Conservation (phyloP, 2,888 invertebrate genomes). For the Teleiodes luculella region DNA sequence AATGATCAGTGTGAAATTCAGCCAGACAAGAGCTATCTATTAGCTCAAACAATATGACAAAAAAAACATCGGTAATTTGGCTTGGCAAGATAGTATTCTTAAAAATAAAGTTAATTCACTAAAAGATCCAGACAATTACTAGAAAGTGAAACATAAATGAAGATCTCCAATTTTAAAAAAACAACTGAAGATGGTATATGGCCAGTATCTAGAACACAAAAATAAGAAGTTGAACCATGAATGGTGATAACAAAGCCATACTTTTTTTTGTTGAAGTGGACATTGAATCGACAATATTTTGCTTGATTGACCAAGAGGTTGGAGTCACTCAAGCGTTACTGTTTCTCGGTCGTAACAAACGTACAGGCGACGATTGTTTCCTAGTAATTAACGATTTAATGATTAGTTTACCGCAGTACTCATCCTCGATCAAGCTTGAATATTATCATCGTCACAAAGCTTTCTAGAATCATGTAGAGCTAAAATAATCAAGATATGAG, state of each 20-base stretch:
- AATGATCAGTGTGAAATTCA: slow-evolving; percentile 11
- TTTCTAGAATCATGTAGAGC: background rate
- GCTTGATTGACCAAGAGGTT: slow-evolving; percentile 20
- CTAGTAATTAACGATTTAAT: slow-evolving; percentile 8
- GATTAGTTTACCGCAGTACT: background rate
- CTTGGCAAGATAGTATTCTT: too few species aligned
- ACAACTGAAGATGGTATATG: too few species aligned
- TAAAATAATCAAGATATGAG: too few species aligned
- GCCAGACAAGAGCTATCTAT: background rate
- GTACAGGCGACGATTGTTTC: background rate
- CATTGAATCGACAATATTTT: slow-evolving; percentile 7
- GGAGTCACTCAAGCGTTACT: slow-evolving; percentile 16
- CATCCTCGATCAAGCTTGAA: background rate
- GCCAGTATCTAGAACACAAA: too few species aligned
- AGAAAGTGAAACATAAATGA: too few species aligned
- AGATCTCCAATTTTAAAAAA: too few species aligned
- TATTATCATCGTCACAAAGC: background rate
- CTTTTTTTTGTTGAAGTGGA: background rate
- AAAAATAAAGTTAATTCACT: too few species aligned
- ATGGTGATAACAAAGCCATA: background rate
- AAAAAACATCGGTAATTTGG: too few species aligned
- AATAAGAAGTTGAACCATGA: too few species aligned
- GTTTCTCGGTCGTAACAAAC: slow-evolving; percentile 11
- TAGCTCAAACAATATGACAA: background rate
- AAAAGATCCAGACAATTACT: too few species aligned